These are phyloP conservation scores for Cotesia glomerata DNA, from an alignment of 1,140 invertebrate species.

Conservation along the genomic window DNA sequence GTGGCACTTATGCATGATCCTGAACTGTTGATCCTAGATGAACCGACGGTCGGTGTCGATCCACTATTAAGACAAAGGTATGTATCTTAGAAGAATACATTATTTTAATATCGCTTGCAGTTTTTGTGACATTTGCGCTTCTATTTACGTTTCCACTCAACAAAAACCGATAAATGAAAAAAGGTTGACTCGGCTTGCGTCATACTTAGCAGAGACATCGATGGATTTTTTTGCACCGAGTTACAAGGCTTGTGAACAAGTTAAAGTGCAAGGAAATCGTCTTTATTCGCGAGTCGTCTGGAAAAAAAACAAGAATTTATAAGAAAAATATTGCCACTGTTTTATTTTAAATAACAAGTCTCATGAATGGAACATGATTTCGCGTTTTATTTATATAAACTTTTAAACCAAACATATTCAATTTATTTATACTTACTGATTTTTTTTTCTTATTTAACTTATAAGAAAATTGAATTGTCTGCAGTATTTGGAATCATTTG, in stretches of 20 bases:
- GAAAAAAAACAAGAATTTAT: constrained; percentile 14
- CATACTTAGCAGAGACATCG: constrained; percentile 8
- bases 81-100: constrained; percentile 7
- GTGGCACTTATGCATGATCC: constrained; percentile 92
- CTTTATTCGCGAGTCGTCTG: background rate
- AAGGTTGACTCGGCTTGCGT: constrained; percentile 23
- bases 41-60: constrained; percentile 94
- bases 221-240: background rate
- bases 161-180: constrained; percentile 20
- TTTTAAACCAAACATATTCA: background rate
- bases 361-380: constrained; percentile 43
- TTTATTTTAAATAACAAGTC: background rate
- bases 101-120: background rate
- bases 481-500: constrained; percentile 89
- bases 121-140: background rate
- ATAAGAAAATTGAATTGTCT: constrained; percentile 17
- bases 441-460: no score
- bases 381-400: background rate
- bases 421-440: no score
- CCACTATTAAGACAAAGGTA: constrained; percentile 82
- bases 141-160: background rate
- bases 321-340: constrained; percentile 15
- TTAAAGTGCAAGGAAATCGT: constrained; percentile 20
- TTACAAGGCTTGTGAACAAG: background rate
- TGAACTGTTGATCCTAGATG: constrained; percentile 90